A percentile compares a stretch with the other conserved stretches of the same genome.
Conservation (phyloP, 1,140 invertebrate genomes). For the Frieseomelitta varia region DNA sequence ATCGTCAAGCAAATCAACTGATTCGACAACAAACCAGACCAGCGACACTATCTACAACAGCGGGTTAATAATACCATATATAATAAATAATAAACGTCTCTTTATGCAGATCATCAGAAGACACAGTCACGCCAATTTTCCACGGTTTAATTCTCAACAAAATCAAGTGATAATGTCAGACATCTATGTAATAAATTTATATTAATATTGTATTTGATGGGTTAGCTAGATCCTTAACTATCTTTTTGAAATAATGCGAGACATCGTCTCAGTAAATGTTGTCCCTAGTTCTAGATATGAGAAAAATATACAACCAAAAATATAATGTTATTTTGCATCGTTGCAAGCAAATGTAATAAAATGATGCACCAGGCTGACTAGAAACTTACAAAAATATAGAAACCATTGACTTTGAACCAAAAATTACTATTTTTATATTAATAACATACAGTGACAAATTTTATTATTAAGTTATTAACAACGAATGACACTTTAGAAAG, state of each 20-base stretch:
- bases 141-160: neutral
- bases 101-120: constrained; percentile 12
- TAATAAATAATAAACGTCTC: constrained; percentile 21
- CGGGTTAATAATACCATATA: constrained; percentile 25
- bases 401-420: too few relatives aligned
- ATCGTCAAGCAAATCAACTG: neutral
- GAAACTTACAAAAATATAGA: too few relatives aligned
- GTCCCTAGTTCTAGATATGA: constrained; percentile 5
- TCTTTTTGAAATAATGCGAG: constrained; percentile 15
- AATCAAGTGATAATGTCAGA: neutral
- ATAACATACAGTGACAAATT: too few relatives aligned
- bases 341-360: constrained; percentile 29
- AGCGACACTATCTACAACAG: neutral
- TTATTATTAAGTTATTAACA: too few relatives aligned
- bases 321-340: constrained; percentile 15
- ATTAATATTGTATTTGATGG: neutral
- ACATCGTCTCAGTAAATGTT: neutral
- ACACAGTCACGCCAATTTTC: neutral
- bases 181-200: neutral
- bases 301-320: neutral
- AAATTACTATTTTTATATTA: too few relatives aligned
- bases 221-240: neutral
- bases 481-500: neutral
- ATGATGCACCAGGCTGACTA: neutral
- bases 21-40: constrained; percentile 11